These are phyloP conservation scores for Collichthys lucidus DNA, from an alignment of 2,113 vertebrate species.

Conservation along the genomic window DNA sequence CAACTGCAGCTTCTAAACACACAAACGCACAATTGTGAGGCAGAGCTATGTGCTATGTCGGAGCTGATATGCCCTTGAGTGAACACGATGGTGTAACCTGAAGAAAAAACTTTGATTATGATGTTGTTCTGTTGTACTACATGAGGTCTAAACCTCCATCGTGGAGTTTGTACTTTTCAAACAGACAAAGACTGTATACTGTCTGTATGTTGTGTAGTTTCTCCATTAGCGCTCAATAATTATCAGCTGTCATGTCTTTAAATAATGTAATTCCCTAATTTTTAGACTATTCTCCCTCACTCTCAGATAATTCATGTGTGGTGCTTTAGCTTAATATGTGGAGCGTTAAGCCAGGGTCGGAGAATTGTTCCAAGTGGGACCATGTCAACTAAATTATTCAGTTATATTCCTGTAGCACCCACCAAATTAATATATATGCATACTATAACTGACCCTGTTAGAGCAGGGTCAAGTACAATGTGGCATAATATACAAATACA, in stretches of 20 bases:
- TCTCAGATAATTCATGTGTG: no score
- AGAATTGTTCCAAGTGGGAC: conserved; percentile 36
- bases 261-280: not conserved
- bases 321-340: conserved; percentile 2
- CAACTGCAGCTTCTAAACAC: conserved; percentile 39
- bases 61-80: conserved; percentile 47
- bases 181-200: not conserved
- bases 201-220: not conserved
- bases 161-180: conserved; percentile 16
- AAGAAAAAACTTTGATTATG: conserved; percentile 44
- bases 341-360: conserved; percentile 12
- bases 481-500: conserved; percentile 22
- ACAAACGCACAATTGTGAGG: conserved; percentile 39
- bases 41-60: conserved; percentile 16
- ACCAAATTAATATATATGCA: conserved; percentile 49
- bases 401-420: conserved; percentile 36
- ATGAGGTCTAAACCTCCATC: conserved; percentile 19
- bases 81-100: conserved; percentile 41
- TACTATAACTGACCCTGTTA: conserved; percentile 24
- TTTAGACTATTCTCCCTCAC: not conserved
- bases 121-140: conserved; percentile 56
- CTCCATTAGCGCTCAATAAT: not conserved
- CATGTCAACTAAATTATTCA: conserved; percentile 50
- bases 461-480: conserved; percentile 35
- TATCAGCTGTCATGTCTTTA: not conserved